Evolutionary conservation across 2,113 vertebrate species (phyloP), one percentile per base, ranked within the genome.

Genomic region (Emydura subglobosa): DNA sequence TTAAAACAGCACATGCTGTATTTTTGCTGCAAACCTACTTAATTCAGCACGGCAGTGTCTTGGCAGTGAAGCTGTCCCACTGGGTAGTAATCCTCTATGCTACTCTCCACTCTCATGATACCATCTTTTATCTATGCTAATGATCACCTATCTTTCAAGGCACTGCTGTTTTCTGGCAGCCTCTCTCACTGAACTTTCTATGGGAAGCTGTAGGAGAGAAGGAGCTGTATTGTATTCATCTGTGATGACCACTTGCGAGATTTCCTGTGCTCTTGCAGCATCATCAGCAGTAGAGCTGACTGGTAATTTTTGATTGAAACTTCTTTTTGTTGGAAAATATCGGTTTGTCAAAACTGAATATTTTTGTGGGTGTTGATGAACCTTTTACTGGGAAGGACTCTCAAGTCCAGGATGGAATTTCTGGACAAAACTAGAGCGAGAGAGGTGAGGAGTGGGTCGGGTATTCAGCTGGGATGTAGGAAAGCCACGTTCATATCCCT

Each of bases 1-100:
- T 59, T 9, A 0, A 50, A 54, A 65, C 42, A 79, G 22, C 50
- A 22, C 51, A 34, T 4, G 12, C 53, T 54, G 39, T 47, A 1
- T 78, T 87, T 79, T 83, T 78, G 24, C 51, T 83, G 42, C 61
- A 59, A 51, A 49, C 39, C 7, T 11, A 25, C 13, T 53, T 9
- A 22, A 54, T 74, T 78, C 16, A 42, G 79, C 27, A 4, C 68
- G 83, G 19, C 39, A 78, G 44, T 17, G 27, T 90, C 21, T n/a
- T 68, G 25, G 74, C 68, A 72, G 50, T 12, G 2, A 55, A 79
- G 78, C 42, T 49, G 14, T 53, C 49, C 50, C 0, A 0, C 2
- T 25, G 65, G 3, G 47, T 83, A 54, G 22, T 39, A 7, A 44
- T 44, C 47, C 79, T 84, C 27, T 42, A 51, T 85, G 34, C 31